These are phyloP conservation scores for Pseudorhiza aurosa DNA, from an alignment of 30 jellyfish, hydroid and myxozoan species.

Conservation along the genomic window DNA sequence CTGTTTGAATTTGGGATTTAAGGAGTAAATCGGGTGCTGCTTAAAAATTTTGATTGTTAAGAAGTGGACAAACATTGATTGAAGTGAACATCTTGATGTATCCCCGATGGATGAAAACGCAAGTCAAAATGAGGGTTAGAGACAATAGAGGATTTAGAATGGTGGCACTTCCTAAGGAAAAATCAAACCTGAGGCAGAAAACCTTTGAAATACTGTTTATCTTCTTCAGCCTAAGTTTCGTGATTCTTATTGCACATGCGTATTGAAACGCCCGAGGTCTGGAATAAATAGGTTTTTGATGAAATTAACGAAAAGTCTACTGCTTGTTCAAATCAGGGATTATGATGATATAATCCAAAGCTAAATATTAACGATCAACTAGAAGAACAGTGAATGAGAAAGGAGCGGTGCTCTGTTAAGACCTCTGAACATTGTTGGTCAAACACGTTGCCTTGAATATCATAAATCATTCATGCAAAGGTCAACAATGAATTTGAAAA, in stretches of 20 bases:
- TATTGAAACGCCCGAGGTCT: background rate
- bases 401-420: constrained; percentile 12
- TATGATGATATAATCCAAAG: constrained; percentile 41
- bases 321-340: constrained; percentile 61
- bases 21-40: background rate
- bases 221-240: background rate
- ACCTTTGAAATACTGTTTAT: background rate
- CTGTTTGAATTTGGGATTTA: constrained; percentile 3
- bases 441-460: constrained; percentile 37
- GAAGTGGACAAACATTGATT: background rate
- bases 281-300: constrained; percentile 39
- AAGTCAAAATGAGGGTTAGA: background rate
- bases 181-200: background rate
- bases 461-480: constrained; percentile 4
- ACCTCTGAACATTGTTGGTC: constrained; percentile 17
- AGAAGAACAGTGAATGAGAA: constrained; percentile 27
- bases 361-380: constrained; percentile 36
- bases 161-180: background rate
- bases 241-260: constrained; percentile 1
- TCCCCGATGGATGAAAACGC: background rate
- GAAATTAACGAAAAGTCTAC: constrained; percentile 46
- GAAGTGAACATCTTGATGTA: background rate
- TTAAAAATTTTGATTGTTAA: background rate
- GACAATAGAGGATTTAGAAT: background rate
- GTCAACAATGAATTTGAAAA: background rate